A percentile compares a stretch with the other conserved stretches of the same genome.
Evolutionary conservation across 92 coral and sea anemone genomes (phyloP).

Genomic region (Bergia sp.): DNA sequence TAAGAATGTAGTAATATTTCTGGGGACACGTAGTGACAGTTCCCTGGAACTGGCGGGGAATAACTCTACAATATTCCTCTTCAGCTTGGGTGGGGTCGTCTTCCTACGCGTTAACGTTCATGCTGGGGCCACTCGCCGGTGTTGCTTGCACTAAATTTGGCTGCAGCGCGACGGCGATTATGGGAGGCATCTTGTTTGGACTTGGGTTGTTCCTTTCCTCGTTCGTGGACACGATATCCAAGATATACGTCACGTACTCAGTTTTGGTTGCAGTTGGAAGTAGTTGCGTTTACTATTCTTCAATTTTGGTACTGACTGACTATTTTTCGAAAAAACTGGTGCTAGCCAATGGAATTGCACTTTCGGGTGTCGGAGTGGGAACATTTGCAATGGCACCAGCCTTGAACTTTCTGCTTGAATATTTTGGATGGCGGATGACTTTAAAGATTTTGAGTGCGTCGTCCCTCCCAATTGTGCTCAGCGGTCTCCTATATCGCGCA

Average conservation of each 20-base stretch:
- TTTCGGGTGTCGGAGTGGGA: slow-evolving; percentile 94
- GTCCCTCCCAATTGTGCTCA: slow-evolving; percentile 59
- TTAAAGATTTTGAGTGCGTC: slow-evolving; percentile 73
- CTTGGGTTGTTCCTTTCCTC: slow-evolving; percentile 70
- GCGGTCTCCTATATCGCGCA: slow-evolving; percentile 68
- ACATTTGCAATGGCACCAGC: slow-evolving; percentile 79
- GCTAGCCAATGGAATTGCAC: slow-evolving; percentile 82
- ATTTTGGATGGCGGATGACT: slow-evolving; percentile 74
- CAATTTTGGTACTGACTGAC: slow-evolving; percentile 65
- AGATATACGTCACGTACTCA: slow-evolving; percentile 78
- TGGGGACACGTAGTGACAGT: neutral
- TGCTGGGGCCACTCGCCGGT: slow-evolving; percentile 70
- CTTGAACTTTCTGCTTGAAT: slow-evolving; percentile 64
- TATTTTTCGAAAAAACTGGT: slow-evolving; percentile 76
- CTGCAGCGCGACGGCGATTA: slow-evolving; percentile 57
- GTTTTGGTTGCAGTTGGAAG: slow-evolving; percentile 71
- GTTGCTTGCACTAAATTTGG: slow-evolving; percentile 66
- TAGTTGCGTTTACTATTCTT: slow-evolving; percentile 70
- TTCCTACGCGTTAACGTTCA: slow-evolving; percentile 71
- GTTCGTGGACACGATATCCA: slow-evolving; percentile 57
- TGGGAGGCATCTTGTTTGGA: slow-evolving; percentile 67
- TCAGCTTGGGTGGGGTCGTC: slow-evolving; percentile 87
- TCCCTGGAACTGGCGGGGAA: neutral
- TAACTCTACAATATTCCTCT: slow-evolving; percentile 14
- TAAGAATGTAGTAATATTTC: neutral